phyloP scores from a whole-genome alignment of 2,113 vertebrate species.

The Perognathus longimembris region DNA sequence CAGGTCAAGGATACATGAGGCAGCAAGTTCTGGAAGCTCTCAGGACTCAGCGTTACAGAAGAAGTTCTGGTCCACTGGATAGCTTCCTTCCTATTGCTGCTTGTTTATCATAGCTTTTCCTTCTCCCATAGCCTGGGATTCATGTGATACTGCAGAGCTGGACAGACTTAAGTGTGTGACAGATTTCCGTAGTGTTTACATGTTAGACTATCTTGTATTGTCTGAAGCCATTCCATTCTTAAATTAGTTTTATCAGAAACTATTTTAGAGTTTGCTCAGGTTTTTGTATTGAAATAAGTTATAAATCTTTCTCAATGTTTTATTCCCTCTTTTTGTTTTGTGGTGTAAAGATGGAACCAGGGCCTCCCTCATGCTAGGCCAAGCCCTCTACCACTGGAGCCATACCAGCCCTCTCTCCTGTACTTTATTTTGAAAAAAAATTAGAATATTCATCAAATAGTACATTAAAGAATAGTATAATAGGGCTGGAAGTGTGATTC shows the following conservation, averaged over 20 bases:
- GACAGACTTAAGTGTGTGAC: background rate
- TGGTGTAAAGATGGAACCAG: background rate
- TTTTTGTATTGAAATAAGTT: slow-evolving; percentile 26
- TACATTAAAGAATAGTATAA: background rate
- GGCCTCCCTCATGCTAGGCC: background rate
- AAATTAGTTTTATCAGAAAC: slow-evolving; percentile 41
- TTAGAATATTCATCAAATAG: background rate
- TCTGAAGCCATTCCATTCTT: background rate
- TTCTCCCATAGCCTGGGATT: background rate
- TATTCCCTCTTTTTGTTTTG: background rate
- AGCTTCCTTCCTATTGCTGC: background rate
- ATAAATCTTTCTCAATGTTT: background rate
- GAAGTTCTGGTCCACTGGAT: background rate
- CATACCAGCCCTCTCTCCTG: background rate
- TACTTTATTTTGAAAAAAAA: background rate
- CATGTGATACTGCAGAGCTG: background rate
- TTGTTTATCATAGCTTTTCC: background rate
- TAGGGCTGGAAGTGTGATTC: too few species aligned
- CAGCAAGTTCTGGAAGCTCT: background rate
- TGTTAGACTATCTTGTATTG: background rate
- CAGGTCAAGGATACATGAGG: background rate
- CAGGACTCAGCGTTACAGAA: background rate
- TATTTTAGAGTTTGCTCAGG: slow-evolving; percentile 15
- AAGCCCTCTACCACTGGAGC: background rate
- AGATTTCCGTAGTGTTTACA: background rate